Conservation (phyloP, 2,797 vertebrate genomes). For the Enteromius trimaculatus region DNA sequence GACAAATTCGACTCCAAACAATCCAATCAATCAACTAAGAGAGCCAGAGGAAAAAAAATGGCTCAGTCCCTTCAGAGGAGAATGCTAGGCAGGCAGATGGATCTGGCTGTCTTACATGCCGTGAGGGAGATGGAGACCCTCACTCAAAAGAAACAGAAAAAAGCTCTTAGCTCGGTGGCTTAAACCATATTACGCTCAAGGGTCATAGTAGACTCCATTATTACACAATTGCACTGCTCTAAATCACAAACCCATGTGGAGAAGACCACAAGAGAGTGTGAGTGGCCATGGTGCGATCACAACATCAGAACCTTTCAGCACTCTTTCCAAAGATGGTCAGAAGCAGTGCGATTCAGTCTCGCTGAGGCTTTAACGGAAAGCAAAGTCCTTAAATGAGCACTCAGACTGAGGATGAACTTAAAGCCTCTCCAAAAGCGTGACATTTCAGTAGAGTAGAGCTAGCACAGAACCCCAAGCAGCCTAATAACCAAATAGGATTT, state of each 20-base stretch:
- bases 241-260: conserved; percentile 9
- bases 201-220: conserved; percentile 38
- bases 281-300: neutral
- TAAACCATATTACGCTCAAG: conserved; percentile 26
- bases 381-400: conserved; percentile 54
- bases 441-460: conserved; percentile 26
- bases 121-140: conserved; percentile 49
- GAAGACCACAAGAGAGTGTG: neutral
- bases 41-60: conserved; percentile 23
- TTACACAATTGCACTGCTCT: conserved; percentile 26
- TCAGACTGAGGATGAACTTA: conserved; percentile 50
- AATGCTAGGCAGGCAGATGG: conserved; percentile 61
- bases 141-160: conserved; percentile 45
- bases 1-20: conserved; percentile 29
- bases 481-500: conserved; percentile 43
- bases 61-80: conserved; percentile 51
- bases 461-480: conserved; percentile 26
- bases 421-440: conserved; percentile 32
- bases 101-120: conserved; percentile 62
- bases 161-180: conserved; percentile 44
- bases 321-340: conserved; percentile 28
- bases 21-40: conserved; percentile 25
- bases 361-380: conserved; percentile 43
- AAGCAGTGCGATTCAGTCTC: conserved; percentile 12
- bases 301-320: neutral